Evolutionary conservation across 2,888 invertebrate genomes (phyloP), one percentile per base, ranked within the genome.

Genomic region (Agrotis clavis): DNA sequence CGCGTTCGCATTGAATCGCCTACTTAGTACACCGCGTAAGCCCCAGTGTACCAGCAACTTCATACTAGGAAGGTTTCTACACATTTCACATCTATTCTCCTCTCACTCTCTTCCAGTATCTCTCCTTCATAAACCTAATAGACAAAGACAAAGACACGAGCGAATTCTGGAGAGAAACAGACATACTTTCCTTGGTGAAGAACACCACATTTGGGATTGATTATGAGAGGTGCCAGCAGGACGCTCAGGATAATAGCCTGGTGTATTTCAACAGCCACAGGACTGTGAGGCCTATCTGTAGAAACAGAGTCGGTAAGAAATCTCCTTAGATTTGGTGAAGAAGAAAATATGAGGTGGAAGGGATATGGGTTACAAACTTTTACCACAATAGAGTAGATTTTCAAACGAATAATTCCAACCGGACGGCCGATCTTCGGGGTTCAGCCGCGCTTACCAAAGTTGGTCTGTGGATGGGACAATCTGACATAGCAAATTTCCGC

Each of bases 141-240:
- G 92, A 92, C 67, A 89, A 89, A 56, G 85, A 90, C 51, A 91
- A 90, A 71, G 96, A 95, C 73, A 95, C 93, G 1, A 95, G 94
- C 77, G 95, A 96, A 74, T 96, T 92, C 74, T 96, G 96, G 96
- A 91, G 95, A 2, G 94, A 94, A 79, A 95, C 95, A 0, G 95
- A 95, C 78, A 93, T 96, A 25, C 79, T 95, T 9, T 91, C 93
- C 0, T 84, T 96, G 6, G 90, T 96, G 0, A 85, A 90, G 4
- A 87, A 87, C 25, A 90, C 90, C 21, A 93, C 92, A 61, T 74
- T 78, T 5, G 88, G 87, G 1, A 92, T 94, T 67, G 95, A 95
- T 71, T 94, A 93, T 50, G 93, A 93, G 18, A 88, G 85, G 56
- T 95, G 95, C 63, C 92, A 91, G 61, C 87, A 86, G 76, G 89